phyloP scores from a whole-genome alignment of 1,140 invertebrate species.

The Chionoecetes opilio region DNA sequence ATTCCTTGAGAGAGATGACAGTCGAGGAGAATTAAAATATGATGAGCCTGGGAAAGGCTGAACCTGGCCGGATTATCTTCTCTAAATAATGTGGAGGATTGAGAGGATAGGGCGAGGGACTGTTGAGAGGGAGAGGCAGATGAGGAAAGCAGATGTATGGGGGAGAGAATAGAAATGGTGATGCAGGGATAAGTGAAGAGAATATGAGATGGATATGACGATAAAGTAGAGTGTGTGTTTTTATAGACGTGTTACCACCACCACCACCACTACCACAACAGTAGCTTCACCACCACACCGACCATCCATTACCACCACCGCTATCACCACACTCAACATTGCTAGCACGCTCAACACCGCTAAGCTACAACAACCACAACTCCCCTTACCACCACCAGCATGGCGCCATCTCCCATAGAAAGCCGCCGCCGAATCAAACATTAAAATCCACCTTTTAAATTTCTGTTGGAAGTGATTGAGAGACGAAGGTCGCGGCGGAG shows the following conservation, averaged over 20 bases:
- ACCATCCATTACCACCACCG: background rate
- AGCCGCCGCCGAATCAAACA: constrained; percentile 1
- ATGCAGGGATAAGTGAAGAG: too few species aligned
- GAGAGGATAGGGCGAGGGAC: background rate
- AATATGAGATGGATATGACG: background rate
- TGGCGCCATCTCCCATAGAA: background rate
- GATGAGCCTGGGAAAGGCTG: constrained; percentile 4
- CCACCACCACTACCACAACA: background rate
- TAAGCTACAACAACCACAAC: background rate
- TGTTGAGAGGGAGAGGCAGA: background rate
- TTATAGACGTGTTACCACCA: background rate
- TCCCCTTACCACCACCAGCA: constrained; percentile 5
- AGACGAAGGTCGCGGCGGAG: background rate
- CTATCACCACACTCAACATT: background rate
- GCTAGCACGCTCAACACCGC: background rate
- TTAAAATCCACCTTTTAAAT: background rate
- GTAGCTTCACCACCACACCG: too few species aligned
- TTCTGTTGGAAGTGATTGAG: background rate
- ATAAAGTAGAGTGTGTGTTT: background rate
- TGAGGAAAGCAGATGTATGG: background rate
- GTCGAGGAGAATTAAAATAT: background rate
- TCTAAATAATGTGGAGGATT: constrained; percentile 9
- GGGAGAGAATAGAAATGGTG: too few species aligned
- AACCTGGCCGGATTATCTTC: background rate
- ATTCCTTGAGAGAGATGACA: background rate